Evolutionary conservation across 2,797 vertebrate genomes (phyloP).

Genomic region (Sebastes minor): DNA sequence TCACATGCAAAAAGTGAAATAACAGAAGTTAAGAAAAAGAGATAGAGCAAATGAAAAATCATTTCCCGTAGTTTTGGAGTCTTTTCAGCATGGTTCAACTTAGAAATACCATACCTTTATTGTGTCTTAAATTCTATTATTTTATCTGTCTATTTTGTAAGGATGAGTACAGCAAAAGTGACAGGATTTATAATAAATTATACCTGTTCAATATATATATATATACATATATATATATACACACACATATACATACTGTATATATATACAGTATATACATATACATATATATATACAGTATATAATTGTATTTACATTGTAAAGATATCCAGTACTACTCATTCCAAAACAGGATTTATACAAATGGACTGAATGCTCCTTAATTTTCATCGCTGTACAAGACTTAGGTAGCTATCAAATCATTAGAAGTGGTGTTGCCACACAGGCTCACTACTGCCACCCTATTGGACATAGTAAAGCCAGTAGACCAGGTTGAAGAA

Average conservation of each 20-base stretch:
- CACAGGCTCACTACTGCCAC: slow-evolving; percentile 20
- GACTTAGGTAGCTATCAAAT: slow-evolving; percentile 41
- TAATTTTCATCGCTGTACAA: slow-evolving; percentile 35
- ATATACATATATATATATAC: slow-evolving; percentile 32
- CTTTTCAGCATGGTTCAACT: slow-evolving; percentile 53
- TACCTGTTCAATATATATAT: slow-evolving; percentile 59
- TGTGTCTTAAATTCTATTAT: slow-evolving; percentile 48
- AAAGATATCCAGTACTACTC: slow-evolving; percentile 58
- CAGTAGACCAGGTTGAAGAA: slow-evolving; percentile 97
- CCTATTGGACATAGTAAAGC: slow-evolving; percentile 95
- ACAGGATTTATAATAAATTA: slow-evolving; percentile 65
- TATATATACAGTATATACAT: too few species aligned
- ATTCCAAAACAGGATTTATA: slow-evolving; percentile 62
- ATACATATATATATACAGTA: slow-evolving; percentile 48
- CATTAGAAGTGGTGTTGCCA: background rate
- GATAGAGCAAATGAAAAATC: slow-evolving; percentile 42
- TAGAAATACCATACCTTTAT: slow-evolving; percentile 48
- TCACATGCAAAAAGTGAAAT: slow-evolving; percentile 61
- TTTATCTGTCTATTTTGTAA: slow-evolving; percentile 55
- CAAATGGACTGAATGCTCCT: slow-evolving; percentile 62
- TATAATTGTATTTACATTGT: slow-evolving; percentile 79
- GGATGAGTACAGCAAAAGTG: slow-evolving; percentile 67
- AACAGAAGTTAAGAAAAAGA: slow-evolving; percentile 41
- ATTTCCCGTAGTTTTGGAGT: slow-evolving; percentile 30
- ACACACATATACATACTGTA: slow-evolving; percentile 21